Conservation (phyloP, 2,888 invertebrate species). For the Chalcis sispes region DNA sequence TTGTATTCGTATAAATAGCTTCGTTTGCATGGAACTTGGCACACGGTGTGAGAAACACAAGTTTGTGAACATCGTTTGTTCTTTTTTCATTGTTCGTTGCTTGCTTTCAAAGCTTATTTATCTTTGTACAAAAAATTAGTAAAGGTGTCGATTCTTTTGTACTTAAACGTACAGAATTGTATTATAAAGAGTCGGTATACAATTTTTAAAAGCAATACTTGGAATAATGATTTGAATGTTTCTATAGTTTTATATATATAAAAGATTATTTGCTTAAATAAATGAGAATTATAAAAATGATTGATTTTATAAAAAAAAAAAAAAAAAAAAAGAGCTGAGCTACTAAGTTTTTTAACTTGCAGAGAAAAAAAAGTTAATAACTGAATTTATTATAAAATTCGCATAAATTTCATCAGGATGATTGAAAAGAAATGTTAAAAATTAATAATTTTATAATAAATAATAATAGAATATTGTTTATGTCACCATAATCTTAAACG, state of each 20-base stretch:
- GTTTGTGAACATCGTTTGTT: background rate
- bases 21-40: background rate
- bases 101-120: background rate
- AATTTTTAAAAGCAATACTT: background rate
- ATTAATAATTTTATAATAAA: too few species aligned
- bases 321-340: too few species aligned
- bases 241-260: background rate
- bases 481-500: background rate
- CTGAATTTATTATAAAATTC: too few species aligned
- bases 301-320: background rate
- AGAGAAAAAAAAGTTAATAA: background rate
- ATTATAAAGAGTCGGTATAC: background rate
- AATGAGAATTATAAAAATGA: background rate
- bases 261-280: background rate
- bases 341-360: too few species aligned
- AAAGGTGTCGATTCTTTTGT: conserved; percentile 4
- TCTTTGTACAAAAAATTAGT: conserved; percentile 10
- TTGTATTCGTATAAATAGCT: background rate
- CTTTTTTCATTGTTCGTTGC: background rate
- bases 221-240: conserved; percentile 11
- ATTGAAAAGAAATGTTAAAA: too few species aligned
- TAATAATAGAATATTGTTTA: too few species aligned
- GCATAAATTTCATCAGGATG: too few species aligned
- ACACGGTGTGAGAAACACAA: background rate
- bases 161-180: background rate